A percentile compares a stretch with the other conserved stretches of the same genome.
These are phyloP conservation scores for Pseudonaja textilis DNA, from an alignment of 2,113 vertebrate species.

Conservation along the genomic window DNA sequence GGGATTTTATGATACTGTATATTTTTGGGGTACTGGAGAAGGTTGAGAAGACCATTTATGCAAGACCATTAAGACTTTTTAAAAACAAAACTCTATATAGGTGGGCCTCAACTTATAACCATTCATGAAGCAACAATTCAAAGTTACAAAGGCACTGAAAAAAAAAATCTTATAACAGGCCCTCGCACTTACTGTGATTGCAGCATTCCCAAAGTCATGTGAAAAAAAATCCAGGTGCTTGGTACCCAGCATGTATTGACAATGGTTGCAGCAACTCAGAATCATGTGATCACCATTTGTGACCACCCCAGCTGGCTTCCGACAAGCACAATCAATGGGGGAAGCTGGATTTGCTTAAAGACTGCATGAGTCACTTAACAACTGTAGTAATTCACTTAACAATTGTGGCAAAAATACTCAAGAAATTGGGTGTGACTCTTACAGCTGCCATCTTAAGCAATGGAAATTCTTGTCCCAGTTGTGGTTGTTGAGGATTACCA, in stretches of 20 bases:
- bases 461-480: not conserved
- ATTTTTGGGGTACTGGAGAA: not conserved
- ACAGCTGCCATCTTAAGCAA: not conserved
- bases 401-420: not conserved
- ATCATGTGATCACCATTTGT: not conserved
- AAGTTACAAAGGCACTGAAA: no score
- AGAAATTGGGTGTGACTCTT: not conserved
- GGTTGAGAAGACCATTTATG: not conserved
- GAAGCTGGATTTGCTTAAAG: not conserved
- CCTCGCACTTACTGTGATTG: not conserved
- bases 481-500: not conserved
- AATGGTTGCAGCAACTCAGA: no score
- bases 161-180: no score
- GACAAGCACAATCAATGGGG: not conserved
- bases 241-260: no score
- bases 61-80: not conserved
- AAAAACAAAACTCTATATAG: not conserved
- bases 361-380: not conserved
- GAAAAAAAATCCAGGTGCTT: no score
- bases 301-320: not conserved
- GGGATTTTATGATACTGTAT: not conserved
- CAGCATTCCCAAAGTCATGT: not conserved
- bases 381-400: no score
- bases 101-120: not conserved
- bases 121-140: not conserved